Evolutionary conservation across 2,797 vertebrate genomes (phyloP).

Genomic region (Hoplostethus mediterraneus): DNA sequence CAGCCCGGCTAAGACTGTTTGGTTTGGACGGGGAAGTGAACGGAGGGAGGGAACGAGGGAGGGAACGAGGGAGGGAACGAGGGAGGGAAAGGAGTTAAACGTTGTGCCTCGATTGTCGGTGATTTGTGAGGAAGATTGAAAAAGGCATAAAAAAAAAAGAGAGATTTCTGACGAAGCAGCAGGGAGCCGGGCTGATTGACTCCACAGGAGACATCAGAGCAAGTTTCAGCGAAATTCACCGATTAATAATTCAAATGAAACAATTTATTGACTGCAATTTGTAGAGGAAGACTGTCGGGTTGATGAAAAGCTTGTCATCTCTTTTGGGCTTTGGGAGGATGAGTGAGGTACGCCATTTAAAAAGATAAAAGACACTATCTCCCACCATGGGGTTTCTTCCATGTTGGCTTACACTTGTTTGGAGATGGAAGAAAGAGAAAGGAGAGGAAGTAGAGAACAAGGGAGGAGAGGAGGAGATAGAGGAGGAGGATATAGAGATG

Average conservation of each 20-base stretch:
- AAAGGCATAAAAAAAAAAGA: not conserved
- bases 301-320: too few relatives aligned
- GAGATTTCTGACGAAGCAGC: not conserved
- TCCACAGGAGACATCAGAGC: not conserved
- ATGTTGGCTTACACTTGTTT: not conserved
- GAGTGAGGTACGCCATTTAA: too few relatives aligned
- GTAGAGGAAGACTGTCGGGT: too few relatives aligned
- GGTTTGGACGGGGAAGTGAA: constrained; percentile 4
- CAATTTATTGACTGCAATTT: too few relatives aligned
- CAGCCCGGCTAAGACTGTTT: not conserved
- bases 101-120: not conserved
- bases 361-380: too few relatives aligned
- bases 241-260: too few relatives aligned
- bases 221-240: not conserved
- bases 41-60: not conserved
- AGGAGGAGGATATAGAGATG: too few relatives aligned
- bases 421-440: not conserved
- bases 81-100: not conserved
- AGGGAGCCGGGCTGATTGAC: not conserved
- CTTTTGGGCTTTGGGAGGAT: too few relatives aligned
- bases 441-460: not conserved
- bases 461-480: not conserved
- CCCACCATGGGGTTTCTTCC: too few relatives aligned
- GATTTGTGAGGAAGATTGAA: not conserved
- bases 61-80: not conserved